phyloP scores from a whole-genome alignment of 1,140 invertebrate genomes.

The Luehdorfia chinensis region DNA sequence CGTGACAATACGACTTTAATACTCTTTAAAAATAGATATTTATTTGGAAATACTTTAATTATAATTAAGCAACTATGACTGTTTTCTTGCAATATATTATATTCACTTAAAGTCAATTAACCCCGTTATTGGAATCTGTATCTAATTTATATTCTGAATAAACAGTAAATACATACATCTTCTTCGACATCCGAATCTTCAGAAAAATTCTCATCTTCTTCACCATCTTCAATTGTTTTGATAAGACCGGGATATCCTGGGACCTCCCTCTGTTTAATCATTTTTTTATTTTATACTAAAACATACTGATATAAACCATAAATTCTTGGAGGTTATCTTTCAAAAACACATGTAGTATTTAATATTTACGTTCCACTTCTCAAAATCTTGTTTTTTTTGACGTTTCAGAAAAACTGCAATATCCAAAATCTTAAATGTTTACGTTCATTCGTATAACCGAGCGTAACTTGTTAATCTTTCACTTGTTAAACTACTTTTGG shows the following conservation, averaged over 20 bases:
- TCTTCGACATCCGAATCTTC: conserved; percentile 90
- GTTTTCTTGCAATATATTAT: too few species aligned
- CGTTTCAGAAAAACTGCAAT: too few species aligned
- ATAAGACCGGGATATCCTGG: conserved; percentile 53
- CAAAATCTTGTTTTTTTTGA: too few species aligned
- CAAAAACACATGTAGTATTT: conserved; percentile 30
- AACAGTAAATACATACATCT: conserved; percentile 78
- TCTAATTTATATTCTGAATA: conserved; percentile 12
- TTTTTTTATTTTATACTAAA: conserved; percentile 12
- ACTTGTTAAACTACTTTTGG: too few species aligned
- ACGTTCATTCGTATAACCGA: neutral
- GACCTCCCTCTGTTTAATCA: conserved; percentile 30
- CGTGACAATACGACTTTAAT: too few species aligned
- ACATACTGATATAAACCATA: neutral
- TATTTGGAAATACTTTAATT: too few species aligned
- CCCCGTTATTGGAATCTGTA: too few species aligned
- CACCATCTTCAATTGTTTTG: conserved; percentile 86
- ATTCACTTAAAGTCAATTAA: too few species aligned
- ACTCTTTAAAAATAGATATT: too few species aligned
- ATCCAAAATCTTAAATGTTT: too few species aligned
- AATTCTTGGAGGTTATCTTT: conserved; percentile 30
- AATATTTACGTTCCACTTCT: conserved; percentile 15
- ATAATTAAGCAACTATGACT: conserved; percentile 16
- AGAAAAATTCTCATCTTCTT: conserved; percentile 86
- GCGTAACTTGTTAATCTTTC: too few species aligned